Evolutionary conservation across 1,140 invertebrate genomes (phyloP).

Genomic region (Diploscapter pachys): DNA sequence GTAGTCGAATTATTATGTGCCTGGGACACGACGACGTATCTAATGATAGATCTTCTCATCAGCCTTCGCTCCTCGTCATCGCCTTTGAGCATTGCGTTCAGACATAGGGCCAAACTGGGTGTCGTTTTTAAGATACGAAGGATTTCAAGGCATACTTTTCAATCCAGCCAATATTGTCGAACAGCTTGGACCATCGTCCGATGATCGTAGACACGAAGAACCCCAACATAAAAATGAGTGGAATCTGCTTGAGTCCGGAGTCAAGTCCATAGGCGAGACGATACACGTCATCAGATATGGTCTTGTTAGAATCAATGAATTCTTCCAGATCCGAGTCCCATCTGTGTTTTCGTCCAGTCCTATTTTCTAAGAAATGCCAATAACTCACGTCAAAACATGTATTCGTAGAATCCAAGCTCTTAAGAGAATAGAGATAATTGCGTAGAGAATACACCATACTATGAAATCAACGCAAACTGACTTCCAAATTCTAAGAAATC

Average conservation of each 20-base stretch:
- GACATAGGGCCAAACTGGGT: constrained; percentile 25
- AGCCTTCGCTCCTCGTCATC: constrained; percentile 13
- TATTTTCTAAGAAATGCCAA: not conserved
- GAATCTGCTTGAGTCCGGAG: constrained; percentile 10
- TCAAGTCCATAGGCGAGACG: not conserved
- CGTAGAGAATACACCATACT: constrained; percentile 7
- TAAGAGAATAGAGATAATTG: no score
- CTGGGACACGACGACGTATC: constrained; percentile 34
- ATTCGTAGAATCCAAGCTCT: no score
- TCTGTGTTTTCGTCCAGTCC: not conserved
- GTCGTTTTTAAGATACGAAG: no score
- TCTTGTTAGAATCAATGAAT: not conserved
- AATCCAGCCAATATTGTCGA: constrained; percentile 44
- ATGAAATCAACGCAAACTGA: constrained; percentile 5
- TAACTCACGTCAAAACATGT: constrained; percentile 8
- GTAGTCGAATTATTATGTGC: not conserved
- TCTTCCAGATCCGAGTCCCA: not conserved
- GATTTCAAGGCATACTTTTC: constrained; percentile 29
- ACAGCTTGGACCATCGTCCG: constrained; percentile 44
- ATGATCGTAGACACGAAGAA: constrained; percentile 47
- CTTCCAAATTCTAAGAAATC: constrained; percentile 17
- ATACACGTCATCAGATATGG: constrained; percentile 4
- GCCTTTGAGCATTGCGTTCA: constrained; percentile 11
- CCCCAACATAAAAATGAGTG: constrained; percentile 40
- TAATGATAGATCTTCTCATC: constrained; percentile 25